These are phyloP conservation scores for Rafetus swinhoei DNA, from an alignment of 2,113 vertebrate species.

Conservation along the genomic window DNA sequence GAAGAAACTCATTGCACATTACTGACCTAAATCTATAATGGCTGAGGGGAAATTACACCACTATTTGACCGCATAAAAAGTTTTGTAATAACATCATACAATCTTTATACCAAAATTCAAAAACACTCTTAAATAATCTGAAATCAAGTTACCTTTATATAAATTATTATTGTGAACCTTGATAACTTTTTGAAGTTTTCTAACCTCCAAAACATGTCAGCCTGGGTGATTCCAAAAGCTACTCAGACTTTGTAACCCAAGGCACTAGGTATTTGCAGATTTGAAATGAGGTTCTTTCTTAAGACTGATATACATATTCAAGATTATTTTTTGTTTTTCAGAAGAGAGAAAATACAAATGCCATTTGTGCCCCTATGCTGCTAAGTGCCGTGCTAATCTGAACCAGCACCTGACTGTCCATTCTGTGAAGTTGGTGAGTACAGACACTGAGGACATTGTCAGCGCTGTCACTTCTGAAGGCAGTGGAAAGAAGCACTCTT, in stretches of 20 bases:
- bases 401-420: slow-evolving; percentile 99
- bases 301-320: background rate
- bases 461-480: slow-evolving; percentile 90
- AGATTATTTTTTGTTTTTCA: slow-evolving; percentile 68
- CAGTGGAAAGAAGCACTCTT: slow-evolving; percentile 91
- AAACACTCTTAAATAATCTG: background rate
- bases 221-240: background rate
- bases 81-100: slow-evolving; percentile 17
- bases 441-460: slow-evolving; percentile 94
- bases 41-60: slow-evolving; percentile 4
- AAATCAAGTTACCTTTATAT: background rate
- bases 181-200: background rate
- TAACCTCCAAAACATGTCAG: background rate
- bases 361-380: slow-evolving; percentile 99
- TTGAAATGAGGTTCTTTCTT: slow-evolving; percentile 14
- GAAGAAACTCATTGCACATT: background rate
- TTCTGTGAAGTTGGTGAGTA: slow-evolving; percentile 98
- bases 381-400: slow-evolving; percentile 98
- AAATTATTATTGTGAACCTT: background rate
- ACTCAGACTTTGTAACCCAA: background rate
- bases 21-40: background rate
- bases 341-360: slow-evolving; percentile 99
- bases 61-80: slow-evolving; percentile 22
- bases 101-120: slow-evolving; percentile 7
- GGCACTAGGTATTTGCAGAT: background rate